Conservation (phyloP, 1,140 invertebrate species). For the Drepana arcuata region DNA sequence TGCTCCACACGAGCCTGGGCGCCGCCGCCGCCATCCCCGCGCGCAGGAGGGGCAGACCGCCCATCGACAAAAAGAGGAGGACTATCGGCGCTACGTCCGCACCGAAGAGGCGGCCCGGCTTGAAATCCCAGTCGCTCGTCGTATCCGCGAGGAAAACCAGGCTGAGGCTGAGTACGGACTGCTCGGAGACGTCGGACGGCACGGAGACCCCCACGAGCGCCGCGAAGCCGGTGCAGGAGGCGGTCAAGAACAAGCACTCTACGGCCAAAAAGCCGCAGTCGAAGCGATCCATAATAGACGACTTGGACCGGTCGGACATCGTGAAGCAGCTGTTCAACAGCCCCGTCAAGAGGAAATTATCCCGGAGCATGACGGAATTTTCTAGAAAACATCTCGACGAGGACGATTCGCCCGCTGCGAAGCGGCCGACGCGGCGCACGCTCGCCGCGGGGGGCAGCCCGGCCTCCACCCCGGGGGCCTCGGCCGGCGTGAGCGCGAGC, state of each 20-base stretch:
- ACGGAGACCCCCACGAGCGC: conserved; percentile 52
- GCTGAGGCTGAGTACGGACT: conserved; percentile 17
- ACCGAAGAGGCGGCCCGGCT: conserved; percentile 8
- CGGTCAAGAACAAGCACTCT: conserved; percentile 65
- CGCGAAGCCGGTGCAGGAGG: conserved; percentile 43
- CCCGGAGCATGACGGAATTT: conserved; percentile 60
- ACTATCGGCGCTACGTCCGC: conserved; percentile 22
- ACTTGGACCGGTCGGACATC: conserved; percentile 55
- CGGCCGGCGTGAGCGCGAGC: conserved; percentile 22
- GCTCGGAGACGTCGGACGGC: conserved; percentile 11
- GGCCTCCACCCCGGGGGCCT: conserved; percentile 21
- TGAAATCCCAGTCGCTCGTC: conserved; percentile 30
- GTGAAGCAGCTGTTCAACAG: conserved; percentile 63
- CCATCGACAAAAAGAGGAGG: conserved; percentile 20
- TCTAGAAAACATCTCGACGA: conserved; percentile 32
- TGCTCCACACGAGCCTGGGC: conserved; percentile 33
- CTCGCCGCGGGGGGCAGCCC: conserved; percentile 18
- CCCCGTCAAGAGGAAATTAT: conserved; percentile 63
- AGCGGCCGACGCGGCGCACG: conserved; percentile 25
- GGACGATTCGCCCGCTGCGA: conserved; percentile 19
- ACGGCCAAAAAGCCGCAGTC: conserved; percentile 63
- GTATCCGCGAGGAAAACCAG: conserved; percentile 13
- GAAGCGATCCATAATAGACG: conserved; percentile 58
- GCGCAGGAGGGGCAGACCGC: conserved; percentile 1
- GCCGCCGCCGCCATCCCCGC: conserved; percentile 14